Evolutionary conservation across 2,888 invertebrate genomes (phyloP).

Genomic region (Ochropleura leucogaster): DNA sequence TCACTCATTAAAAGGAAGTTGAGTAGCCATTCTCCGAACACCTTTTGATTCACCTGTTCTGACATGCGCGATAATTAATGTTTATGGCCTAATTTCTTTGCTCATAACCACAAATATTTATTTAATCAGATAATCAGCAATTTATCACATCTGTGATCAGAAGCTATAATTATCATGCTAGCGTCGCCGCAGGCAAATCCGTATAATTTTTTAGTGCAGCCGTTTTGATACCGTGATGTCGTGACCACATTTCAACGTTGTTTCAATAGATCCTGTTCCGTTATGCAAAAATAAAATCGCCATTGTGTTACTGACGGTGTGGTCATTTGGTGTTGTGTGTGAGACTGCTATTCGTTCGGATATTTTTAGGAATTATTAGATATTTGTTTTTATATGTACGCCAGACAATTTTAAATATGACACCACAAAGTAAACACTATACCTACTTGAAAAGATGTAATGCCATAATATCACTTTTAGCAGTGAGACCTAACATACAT

Average conservation of each 20-base stretch:
- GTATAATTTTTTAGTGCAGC: conserved; percentile 17
- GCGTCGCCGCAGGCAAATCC: conserved; percentile 51
- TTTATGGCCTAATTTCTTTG: conserved; percentile 21
- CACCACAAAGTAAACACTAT: not conserved
- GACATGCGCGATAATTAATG: conserved; percentile 21
- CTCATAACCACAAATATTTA: conserved; percentile 24
- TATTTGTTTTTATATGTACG: not conserved
- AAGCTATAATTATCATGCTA: conserved; percentile 37
- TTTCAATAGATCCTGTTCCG: conserved; percentile 67
- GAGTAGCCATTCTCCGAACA: not conserved
- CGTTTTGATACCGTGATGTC: conserved; percentile 27
- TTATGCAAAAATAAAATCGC: conserved; percentile 46
- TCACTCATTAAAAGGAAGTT: not conserved
- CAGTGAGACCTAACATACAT: not conserved
- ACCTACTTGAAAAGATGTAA: not conserved
- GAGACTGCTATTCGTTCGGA: not conserved
- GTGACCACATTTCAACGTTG: conserved; percentile 48
- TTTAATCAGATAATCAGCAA: conserved; percentile 35
- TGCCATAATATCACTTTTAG: not conserved
- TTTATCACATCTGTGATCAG: conserved; percentile 37
- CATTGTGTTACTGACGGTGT: conserved; percentile 24
- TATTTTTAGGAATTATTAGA: not conserved
- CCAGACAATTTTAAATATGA: not conserved
- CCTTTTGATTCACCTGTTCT: conserved; percentile 14
- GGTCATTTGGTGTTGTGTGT: conserved; percentile 14